phyloP scores from a whole-genome alignment of 1,140 invertebrate species.

The Caenorhabditis briggsae region DNA sequence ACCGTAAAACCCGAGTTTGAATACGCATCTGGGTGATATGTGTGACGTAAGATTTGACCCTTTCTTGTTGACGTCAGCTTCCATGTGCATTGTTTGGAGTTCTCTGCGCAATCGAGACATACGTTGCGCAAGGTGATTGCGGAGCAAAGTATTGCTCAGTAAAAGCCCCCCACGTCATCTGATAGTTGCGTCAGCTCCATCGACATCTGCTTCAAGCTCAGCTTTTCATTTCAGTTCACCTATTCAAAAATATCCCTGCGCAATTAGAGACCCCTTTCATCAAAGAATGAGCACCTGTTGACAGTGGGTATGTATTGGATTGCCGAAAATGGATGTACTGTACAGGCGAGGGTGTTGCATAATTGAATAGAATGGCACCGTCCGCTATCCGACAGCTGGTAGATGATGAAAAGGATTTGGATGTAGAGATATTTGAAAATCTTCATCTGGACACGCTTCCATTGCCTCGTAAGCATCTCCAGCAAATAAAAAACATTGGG shows the following conservation, averaged over 20 bases:
- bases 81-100: no score
- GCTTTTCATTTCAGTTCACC: background rate
- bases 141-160: background rate
- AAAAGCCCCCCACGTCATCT: background rate
- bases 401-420: conserved; percentile 2
- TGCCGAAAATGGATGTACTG: background rate
- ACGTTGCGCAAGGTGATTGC: background rate
- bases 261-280: conserved; percentile 16
- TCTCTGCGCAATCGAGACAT: background rate
- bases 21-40: no score
- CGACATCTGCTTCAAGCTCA: background rate
- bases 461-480: conserved; percentile 25
- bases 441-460: conserved; percentile 30
- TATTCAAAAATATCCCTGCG: conserved; percentile 14
- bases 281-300: conserved; percentile 35
- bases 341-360: conserved; percentile 34
- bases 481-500: conserved; percentile 28
- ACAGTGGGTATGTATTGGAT: conserved; percentile 35
- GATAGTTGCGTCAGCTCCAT: conserved; percentile 6
- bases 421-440: conserved; percentile 52
- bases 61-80: no score
- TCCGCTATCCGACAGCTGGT: conserved; percentile 8
- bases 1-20: background rate
- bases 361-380: conserved; percentile 38
- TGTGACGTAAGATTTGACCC: background rate